Conservation (phyloP, 2,888 invertebrate species). For the Zhuqinia jingwanae region DNA sequence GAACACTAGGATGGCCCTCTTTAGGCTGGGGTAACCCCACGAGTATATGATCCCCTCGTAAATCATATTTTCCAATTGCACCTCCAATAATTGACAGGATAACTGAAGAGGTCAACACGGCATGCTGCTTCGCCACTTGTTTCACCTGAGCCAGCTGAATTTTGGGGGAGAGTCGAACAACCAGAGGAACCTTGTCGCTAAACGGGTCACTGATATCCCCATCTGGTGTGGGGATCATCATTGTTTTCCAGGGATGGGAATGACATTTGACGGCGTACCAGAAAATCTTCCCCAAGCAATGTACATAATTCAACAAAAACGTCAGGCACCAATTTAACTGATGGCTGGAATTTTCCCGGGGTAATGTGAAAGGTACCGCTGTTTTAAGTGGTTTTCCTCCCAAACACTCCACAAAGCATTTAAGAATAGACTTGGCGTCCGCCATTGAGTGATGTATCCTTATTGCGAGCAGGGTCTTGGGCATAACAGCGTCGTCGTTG, state of each 20-base stretch:
- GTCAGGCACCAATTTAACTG: background rate
- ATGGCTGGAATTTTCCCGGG: no score
- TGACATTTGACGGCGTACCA: background rate
- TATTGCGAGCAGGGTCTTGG: background rate
- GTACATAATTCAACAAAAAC: background rate
- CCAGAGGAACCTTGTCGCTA: background rate
- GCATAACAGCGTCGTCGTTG: no score
- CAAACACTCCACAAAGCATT: conserved; percentile 47
- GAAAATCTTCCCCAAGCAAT: background rate
- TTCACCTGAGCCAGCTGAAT: background rate
- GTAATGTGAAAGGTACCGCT: background rate
- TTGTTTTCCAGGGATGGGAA: conserved; percentile 39
- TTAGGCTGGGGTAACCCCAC: background rate
- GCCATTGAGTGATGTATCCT: conserved; percentile 42
- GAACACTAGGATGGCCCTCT: background rate
- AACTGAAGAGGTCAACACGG: background rate
- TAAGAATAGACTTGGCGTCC: conserved; percentile 30
- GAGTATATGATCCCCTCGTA: background rate
- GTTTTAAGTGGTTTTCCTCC: conserved; percentile 3
- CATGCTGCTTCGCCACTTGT: conserved; percentile 10
- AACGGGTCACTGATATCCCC: no score
- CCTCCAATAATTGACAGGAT: conserved; percentile 12
- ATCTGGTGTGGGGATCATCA: background rate
- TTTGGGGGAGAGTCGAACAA: background rate
- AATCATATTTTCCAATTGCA: background rate